A percentile compares a stretch with the other conserved stretches of the same genome.
These are phyloP conservation scores for Scelioninae gen. 1 DNA, from an alignment of 2,888 invertebrate species.

Conservation along the genomic window DNA sequence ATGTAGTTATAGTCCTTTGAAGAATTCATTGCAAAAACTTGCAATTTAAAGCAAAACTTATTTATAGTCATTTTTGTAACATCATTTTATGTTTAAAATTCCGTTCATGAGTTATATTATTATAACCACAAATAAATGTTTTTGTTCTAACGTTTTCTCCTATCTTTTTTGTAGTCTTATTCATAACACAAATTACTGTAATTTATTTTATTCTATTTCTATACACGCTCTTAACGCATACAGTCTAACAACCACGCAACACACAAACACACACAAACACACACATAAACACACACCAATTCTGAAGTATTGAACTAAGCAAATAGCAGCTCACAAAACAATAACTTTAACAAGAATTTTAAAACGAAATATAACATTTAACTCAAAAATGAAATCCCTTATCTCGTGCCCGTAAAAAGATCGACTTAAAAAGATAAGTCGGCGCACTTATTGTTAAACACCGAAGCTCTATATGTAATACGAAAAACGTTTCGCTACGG, in stretches of 20 bases:
- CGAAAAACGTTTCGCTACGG: constrained; percentile 24
- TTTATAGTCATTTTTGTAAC: no score
- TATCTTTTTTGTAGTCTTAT: constrained; percentile 51
- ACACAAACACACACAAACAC: constrained; percentile 8
- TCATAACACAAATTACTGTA: constrained; percentile 52
- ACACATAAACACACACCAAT: not conserved
- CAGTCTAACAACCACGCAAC: constrained; percentile 15
- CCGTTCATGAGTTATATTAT: no score
- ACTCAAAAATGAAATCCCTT: constrained; percentile 20
- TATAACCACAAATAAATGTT: no score
- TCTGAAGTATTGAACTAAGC: not conserved
- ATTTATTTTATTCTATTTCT: constrained; percentile 53
- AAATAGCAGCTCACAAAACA: constrained; percentile 3
- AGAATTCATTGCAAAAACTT: no score
- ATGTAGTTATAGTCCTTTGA: no score
- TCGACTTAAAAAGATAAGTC: constrained; percentile 37
- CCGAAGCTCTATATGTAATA: not conserved
- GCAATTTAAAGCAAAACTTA: no score
- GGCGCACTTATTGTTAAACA: constrained; percentile 25
- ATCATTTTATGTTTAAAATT: no score
- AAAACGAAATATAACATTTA: constrained; percentile 16
- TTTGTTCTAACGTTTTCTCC: no score
- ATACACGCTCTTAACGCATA: constrained; percentile 28
- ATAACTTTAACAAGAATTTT: constrained; percentile 10
- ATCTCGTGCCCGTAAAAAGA: constrained; percentile 19